Base-by-base conservation (phyloP, 2,888 invertebrate species). In the Caenorhabditis macrosperma region DNA sequence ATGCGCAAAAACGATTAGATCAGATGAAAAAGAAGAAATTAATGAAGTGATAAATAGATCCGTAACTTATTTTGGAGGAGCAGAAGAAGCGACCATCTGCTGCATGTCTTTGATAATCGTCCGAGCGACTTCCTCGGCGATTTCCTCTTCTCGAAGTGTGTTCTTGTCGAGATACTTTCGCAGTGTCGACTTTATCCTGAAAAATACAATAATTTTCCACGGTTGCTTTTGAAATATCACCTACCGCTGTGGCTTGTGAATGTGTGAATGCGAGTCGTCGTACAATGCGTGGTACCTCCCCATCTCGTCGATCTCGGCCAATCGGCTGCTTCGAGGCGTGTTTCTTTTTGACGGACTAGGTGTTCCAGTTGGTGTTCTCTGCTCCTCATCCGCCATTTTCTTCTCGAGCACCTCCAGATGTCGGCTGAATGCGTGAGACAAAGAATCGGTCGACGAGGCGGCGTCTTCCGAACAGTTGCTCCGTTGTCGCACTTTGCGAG, bases 31-130 rank as follows among this genome's bases (percentile, higher is more conserved):
- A 15, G 59, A 33, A 63, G 9, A 64, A 38, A 52, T 26, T 15
- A 17, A 22, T 2, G 30, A 63, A 41, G 2, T 9, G n/a, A n/a
- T n/a, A n/a, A n/a, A n/a, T n/a, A n/a, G n/a, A n/a, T 50, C 17
- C 28, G 30, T 17, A 24, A 24, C 26, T 15, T 41, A 20, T 15
- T 24, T 28, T 24, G 33, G 20, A 30, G 30, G 24, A 26, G 52
- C 46, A 12, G 76, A 61, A 22, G 81, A 81, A n/a, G 72, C 71
- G n/a, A 85, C 86, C 89, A 96, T 93, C 91, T 94, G 95, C 48
- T 96, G 96, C 78, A 97, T 95, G 93, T 97, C 97, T 91, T 95
- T 95, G 50, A 97, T 94, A 90, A 97, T 97, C 95, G 96, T 96
- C 92, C 96, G 95, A 28, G 97, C 97, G 82, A 97, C 95, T 92